These are phyloP conservation scores for Parnassius smintheus DNA, from an alignment of 2,888 invertebrate species.

Conservation along the genomic window DNA sequence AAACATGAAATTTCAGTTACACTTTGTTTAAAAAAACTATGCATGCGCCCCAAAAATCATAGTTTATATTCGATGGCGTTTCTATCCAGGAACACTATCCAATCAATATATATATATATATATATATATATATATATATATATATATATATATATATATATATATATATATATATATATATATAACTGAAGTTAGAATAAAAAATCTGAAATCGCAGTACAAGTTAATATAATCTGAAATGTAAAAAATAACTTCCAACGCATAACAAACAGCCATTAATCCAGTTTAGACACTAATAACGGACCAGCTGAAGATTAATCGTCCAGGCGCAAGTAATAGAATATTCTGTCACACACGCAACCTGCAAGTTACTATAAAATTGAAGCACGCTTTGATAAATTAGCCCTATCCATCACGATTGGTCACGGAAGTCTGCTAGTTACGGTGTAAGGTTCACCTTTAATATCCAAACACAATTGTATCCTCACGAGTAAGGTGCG, in stretches of 20 bases:
- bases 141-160: no score
- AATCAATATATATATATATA: no score
- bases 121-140: no score
- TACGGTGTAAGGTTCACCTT: constrained; percentile 28
- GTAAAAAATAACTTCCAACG: constrained; percentile 45
- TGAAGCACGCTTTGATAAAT: constrained; percentile 75
- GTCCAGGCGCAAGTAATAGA: constrained; percentile 67
- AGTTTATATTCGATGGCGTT: no score
- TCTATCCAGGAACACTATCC: no score
- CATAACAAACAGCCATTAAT: constrained; percentile 75
- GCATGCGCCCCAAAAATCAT: no score
- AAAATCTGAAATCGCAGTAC: neutral
- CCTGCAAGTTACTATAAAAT: constrained; percentile 74
- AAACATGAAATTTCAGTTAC: no score
- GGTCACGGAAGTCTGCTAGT: constrained; percentile 63
- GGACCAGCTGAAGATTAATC: constrained; percentile 67
- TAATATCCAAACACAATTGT: constrained; percentile 26
- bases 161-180: no score
- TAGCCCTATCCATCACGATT: constrained; percentile 77
- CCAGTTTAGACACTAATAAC: constrained; percentile 71
- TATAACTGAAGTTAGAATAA: neutral
- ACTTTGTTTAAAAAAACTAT: no score
- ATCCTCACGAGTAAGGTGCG: constrained; percentile 20
- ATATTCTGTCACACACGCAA: constrained; percentile 77
- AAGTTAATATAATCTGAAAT: constrained; percentile 1